Conservation (phyloP, 2,113 vertebrate species). For the Dromiciops gliroides region DNA sequence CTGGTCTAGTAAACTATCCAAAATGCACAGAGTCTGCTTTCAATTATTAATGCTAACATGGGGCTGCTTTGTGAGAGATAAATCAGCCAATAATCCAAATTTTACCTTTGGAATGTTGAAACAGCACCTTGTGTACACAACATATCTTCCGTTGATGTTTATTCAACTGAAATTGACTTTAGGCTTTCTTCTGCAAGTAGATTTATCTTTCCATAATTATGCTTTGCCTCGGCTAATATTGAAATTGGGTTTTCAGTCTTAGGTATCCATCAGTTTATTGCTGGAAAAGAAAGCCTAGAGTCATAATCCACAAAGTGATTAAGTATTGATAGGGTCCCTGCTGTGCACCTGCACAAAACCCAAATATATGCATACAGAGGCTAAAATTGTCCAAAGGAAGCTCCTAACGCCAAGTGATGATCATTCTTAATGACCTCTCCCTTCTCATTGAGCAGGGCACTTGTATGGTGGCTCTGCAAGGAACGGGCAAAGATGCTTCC, state of each 20-base stretch:
- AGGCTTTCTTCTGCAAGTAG: neutral
- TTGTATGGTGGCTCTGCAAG: neutral
- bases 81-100: neutral
- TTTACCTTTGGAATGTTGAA: neutral
- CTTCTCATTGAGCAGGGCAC: too few species aligned
- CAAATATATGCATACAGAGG: neutral
- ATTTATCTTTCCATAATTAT: neutral
- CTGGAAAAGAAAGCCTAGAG: neutral
- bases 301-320: neutral
- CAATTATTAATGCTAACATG: neutral
- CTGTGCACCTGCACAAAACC: neutral
- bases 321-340: neutral
- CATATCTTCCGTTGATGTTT: neutral
- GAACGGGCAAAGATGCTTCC: neutral
- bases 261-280: neutral
- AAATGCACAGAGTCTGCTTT: neutral
- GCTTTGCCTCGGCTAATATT: neutral
- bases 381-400: neutral
- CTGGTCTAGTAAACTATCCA: neutral
- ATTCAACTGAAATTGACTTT: neutral
- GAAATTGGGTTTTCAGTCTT: neutral
- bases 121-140: neutral
- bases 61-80: neutral
- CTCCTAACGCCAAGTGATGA: neutral
- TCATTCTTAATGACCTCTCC: neutral